Evolutionary conservation across 1,140 invertebrate genomes (phyloP).

Genomic region (Nymphalis io): DNA sequence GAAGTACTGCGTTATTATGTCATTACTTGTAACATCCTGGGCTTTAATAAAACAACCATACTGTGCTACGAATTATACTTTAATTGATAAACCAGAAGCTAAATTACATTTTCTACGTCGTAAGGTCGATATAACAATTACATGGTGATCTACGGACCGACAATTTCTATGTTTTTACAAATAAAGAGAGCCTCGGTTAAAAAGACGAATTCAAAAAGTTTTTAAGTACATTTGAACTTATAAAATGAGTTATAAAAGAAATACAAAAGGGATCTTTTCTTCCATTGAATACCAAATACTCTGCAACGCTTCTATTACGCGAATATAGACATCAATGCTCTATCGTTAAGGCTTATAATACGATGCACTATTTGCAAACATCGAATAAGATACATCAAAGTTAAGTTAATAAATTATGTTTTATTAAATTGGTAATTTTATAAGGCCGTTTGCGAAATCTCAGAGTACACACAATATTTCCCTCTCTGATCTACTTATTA

Average conservation of each 20-base stretch:
- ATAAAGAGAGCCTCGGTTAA: slow-evolving; percentile 56
- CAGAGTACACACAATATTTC: not conserved
- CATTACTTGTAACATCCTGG: not conserved
- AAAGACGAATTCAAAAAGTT: slow-evolving; percentile 44
- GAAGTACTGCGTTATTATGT: not conserved
- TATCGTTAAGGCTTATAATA: not conserved
- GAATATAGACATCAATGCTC: not conserved
- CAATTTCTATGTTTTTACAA: slow-evolving; percentile 30
- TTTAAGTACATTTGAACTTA: slow-evolving; percentile 64
- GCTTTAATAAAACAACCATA: slow-evolving; percentile 50
- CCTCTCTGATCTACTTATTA: no score
- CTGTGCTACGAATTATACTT: slow-evolving; percentile 48
- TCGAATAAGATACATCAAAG: slow-evolving; percentile 2
- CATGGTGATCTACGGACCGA: slow-evolving; percentile 10
- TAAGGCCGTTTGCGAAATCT: not conserved
- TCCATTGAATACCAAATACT: not conserved
- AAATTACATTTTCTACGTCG: slow-evolving; percentile 18
- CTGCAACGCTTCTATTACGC: not conserved
- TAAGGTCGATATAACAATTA: slow-evolving; percentile 6
- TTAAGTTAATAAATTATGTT: slow-evolving; percentile 2
- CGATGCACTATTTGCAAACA: not conserved
- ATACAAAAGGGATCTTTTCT: slow-evolving; percentile 21
- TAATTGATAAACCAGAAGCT: slow-evolving; percentile 48
- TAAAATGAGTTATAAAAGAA: slow-evolving; percentile 52
- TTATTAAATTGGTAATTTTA: slow-evolving; percentile 1